Evolutionary conservation across 1,140 invertebrate genomes (phyloP), one percentile per base, ranked within the genome.

Genomic region (Saccostrea echinata): DNA sequence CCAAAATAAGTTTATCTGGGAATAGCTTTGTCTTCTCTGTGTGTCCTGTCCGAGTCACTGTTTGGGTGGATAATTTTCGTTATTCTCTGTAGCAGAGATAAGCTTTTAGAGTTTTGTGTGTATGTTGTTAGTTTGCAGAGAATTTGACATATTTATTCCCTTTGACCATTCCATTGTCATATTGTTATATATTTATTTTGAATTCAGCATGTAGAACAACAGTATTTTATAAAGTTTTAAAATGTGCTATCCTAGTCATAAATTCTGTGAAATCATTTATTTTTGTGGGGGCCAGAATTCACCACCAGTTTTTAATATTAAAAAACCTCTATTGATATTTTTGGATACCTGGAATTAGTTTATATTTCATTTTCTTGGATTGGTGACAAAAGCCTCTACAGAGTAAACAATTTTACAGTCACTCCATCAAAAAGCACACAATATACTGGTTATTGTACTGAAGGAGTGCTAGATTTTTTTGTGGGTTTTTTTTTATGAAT

Each of bases 201-300:
- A 24, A 64, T 21, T 64, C 24, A 64, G 43, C 43, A 43, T 43
- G 43, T 21, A 76, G 30, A 30, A 27, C 27, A 61, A 61, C 55
- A 30, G 68, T 76, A 76, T 76, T 76, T 11, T 27, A 33, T 16
- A 76, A 43, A 76, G 12, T 76, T 30, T 76, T 76, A 13, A 30
- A 35, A 71, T 76, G 68, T 76, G 68, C 68, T 76, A 30, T 30
- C 68, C 68, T 76, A 76, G 68, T 76, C 68, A 76, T 27, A 33
- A 76, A 76, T 76, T 33, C 11, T 30, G 27, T 76, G 30, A 30
- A 30, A 16, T 76, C 4, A 64, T 76, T 33, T 76, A 30, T 6
- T 33, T 21, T 33, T 18, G 24, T 16, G 33, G 55, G n/a, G 18
- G 4, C 55, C 43, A 43, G 43, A 43, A 43, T 43, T 2, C 4